These are phyloP conservation scores for Hydroisotoma schaefferi DNA, from an alignment of 2,888 invertebrate genomes.

Conservation along the genomic window DNA sequence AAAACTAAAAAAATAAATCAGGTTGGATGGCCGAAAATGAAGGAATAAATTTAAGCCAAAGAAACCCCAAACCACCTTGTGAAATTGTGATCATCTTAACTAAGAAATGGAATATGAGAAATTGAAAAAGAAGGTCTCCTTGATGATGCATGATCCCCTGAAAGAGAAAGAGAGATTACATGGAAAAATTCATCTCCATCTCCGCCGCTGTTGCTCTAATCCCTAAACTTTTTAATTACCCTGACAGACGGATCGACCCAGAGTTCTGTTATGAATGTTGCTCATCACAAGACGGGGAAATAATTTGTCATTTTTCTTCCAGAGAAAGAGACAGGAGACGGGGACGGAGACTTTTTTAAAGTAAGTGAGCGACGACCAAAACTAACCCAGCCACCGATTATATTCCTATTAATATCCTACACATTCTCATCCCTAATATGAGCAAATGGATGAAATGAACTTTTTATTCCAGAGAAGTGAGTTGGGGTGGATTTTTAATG, in stretches of 20 bases:
- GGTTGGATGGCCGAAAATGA: conserved; percentile 9
- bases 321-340: too few relatives aligned
- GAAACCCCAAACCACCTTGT: background rate
- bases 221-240: conserved; percentile 40
- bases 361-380: background rate
- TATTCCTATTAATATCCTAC: too few relatives aligned
- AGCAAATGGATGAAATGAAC: too few relatives aligned
- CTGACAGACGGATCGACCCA: too few relatives aligned
- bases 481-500: too few relatives aligned
- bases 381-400: too few relatives aligned
- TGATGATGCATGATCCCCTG: background rate
- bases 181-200: conserved; percentile 14
- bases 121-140: background rate
- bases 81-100: background rate
- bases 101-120: background rate
- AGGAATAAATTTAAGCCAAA: conserved; percentile 12
- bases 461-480: too few relatives aligned
- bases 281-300: conserved; percentile 23
- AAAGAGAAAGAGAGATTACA: background rate
- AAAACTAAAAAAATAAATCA: conserved; percentile 12
- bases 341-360: background rate
- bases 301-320: conserved; percentile 49
- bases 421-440: too few relatives aligned
- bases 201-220: conserved; percentile 9
- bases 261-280: conserved; percentile 39